A percentile compares a stretch with the other conserved stretches of the same genome.
Conservation (phyloP, 2,797 vertebrate genomes). For the Macrochelys suwanniensis region DNA sequence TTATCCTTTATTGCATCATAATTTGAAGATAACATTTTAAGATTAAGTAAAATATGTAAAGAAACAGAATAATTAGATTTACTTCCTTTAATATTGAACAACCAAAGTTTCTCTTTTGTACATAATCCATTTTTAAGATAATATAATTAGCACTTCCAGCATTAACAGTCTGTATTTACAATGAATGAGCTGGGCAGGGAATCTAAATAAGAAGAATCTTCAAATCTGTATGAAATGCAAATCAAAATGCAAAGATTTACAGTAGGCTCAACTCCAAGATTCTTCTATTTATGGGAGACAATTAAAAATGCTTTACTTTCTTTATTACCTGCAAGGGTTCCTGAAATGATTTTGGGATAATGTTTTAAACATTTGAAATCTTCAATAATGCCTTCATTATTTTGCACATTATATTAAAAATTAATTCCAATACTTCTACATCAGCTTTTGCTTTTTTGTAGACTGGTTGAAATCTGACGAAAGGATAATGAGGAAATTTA, state of each 20-base stretch:
- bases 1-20: constrained; percentile 78
- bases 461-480: constrained; percentile 74
- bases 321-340: constrained; percentile 78
- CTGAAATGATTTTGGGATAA: constrained; percentile 75
- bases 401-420: constrained; percentile 77
- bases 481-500: constrained; percentile 75
- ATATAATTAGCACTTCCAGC: constrained; percentile 83
- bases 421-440: constrained; percentile 65
- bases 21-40: constrained; percentile 65
- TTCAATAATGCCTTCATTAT: constrained; percentile 78
- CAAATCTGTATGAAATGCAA: constrained; percentile 77
- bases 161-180: constrained; percentile 83
- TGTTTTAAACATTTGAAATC: constrained; percentile 74
- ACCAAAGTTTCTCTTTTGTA: constrained; percentile 81
- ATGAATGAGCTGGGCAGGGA: constrained; percentile 33
- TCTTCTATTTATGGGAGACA: constrained; percentile 69
- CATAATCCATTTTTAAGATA: constrained; percentile 86
- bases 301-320: constrained; percentile 72
- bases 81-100: constrained; percentile 85
- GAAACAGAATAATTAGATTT: constrained; percentile 80
- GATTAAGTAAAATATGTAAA: constrained; percentile 77
- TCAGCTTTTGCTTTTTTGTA: constrained; percentile 70
- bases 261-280: constrained; percentile 77
- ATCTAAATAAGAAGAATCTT: constrained; percentile 68
- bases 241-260: constrained; percentile 77